Base-by-base conservation (phyloP, 2,888 invertebrate species). In the Girardia tigrina region DNA sequence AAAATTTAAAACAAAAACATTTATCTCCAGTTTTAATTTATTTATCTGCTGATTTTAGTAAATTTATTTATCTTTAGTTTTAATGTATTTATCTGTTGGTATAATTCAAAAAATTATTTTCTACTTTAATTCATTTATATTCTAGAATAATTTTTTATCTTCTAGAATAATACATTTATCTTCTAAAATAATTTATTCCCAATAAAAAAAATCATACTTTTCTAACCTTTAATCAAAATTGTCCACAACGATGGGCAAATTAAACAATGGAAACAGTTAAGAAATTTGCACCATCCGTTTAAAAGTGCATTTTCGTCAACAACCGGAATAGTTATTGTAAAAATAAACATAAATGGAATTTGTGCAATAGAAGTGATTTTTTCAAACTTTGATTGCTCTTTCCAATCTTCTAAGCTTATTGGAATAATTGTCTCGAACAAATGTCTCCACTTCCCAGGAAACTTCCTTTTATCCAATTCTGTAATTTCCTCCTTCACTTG, bases 231-330 rank as follows among this genome's bases (percentile, higher is more conserved):
- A 6, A 23, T 2, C 27, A 29, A 2, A n/a, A 71, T 6, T 6
- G n/a, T 23, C 27, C 27, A 27, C 23, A 12, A 12, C 4, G 2
- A 6, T 12, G 26, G 71, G n/a, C n/a, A 27, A n/a, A 27, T n/a
- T 27, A 71, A 28, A 29, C 71, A 71, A 71, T 71, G 71, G 4
- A 71, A n/a, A 23, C 71, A 71, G n/a, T 71, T 71, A 14, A 71
- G 26, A 23, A 71, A 16, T n/a, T 29, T 27, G n/a, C 71, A 71
- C 71, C 71, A 71, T 2, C 28, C 71, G 23, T 71, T 29, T 2
- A 71, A 2, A 2, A 29, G 26, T 26, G 71, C 71, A 6, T 4
- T 29, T 71, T 71, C 71, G 20, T 71, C 71, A n/a, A 71, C 71
- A 6, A 71, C 26, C n/a, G 71, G 71, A 27, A 71, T 29, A 16